Percentiles rank a stretch among this genome's conserved stretches.
phyloP scores from a whole-genome alignment of 2,888 invertebrate genomes.

The Cephus pygmeus region DNA sequence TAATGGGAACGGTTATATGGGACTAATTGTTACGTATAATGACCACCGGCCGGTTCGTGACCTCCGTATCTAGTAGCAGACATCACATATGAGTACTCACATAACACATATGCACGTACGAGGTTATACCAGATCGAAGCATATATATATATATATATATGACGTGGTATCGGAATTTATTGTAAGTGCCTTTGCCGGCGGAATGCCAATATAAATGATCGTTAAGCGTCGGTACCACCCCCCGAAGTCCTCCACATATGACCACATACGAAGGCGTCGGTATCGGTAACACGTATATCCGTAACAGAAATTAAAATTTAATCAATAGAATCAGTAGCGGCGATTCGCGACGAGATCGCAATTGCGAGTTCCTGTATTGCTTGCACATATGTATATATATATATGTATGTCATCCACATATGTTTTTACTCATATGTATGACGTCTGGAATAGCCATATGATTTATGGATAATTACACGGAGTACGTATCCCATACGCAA shows the following conservation, averaged over 20 bases:
- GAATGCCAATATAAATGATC: not conserved
- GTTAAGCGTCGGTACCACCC: not conserved
- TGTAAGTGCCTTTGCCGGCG: not conserved
- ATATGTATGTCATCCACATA: not conserved
- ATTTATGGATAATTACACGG: not conserved
- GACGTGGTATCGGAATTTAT: not conserved
- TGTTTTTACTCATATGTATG: not conserved
- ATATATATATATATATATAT: not conserved
- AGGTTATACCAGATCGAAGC: not conserved
- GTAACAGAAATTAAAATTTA: not conserved
- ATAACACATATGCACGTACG: not conserved
- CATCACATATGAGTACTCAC: not conserved
- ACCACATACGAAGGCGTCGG: not conserved
- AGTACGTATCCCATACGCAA: not conserved
- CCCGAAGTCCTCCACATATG: not conserved
- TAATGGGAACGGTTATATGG: constrained; percentile 29
- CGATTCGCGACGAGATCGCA: not conserved
- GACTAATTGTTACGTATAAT: constrained; percentile 19
- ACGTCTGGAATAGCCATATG: not conserved
- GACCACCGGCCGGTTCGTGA: not conserved
- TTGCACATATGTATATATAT: not conserved
- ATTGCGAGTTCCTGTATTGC: not conserved
- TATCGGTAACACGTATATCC: not conserved
- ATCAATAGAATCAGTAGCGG: not conserved
- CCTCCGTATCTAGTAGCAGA: not conserved